Evolutionary conservation across 2,113 vertebrate species (phyloP).

Genomic region (Misgurnus anguillicaudatus): DNA sequence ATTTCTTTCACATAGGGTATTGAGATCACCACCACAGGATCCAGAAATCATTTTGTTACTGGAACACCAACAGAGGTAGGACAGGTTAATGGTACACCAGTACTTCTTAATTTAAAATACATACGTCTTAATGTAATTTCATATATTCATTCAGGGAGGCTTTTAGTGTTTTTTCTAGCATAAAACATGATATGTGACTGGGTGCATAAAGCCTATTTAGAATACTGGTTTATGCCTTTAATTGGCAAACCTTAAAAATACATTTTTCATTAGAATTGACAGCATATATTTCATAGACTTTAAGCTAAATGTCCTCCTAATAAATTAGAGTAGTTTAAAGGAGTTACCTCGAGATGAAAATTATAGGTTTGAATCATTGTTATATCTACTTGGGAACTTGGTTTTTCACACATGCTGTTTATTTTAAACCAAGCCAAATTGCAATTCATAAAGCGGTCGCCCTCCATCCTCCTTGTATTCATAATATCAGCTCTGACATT

Average conservation of each 20-base stretch:
- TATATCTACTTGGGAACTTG: too few species aligned
- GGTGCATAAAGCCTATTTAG: not conserved
- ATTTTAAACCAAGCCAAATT: too few species aligned
- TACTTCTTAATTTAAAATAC: not conserved
- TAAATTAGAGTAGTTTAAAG: too few species aligned
- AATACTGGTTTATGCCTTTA: not conserved
- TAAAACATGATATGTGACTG: not conserved
- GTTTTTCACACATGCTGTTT: too few species aligned
- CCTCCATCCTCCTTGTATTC: too few species aligned
- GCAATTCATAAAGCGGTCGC: too few species aligned
- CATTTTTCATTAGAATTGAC: not conserved
- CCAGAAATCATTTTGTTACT: constrained; percentile 85
- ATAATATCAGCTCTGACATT: too few species aligned
- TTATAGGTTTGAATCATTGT: too few species aligned
- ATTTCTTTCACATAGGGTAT: constrained; percentile 74
- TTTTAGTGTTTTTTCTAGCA: not conserved
- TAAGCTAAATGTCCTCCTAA: not conserved
- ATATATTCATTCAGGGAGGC: not conserved
- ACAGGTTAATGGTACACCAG: constrained; percentile 1
- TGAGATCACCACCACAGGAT: constrained; percentile 83
- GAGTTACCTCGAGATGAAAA: too few species aligned
- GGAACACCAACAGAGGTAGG: constrained; percentile 76
- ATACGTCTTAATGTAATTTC: not conserved
- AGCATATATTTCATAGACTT: not conserved
- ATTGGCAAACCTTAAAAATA: not conserved